Evolutionary conservation across 2,888 invertebrate species (phyloP).

Genomic region (Cephus rjabovi): DNA sequence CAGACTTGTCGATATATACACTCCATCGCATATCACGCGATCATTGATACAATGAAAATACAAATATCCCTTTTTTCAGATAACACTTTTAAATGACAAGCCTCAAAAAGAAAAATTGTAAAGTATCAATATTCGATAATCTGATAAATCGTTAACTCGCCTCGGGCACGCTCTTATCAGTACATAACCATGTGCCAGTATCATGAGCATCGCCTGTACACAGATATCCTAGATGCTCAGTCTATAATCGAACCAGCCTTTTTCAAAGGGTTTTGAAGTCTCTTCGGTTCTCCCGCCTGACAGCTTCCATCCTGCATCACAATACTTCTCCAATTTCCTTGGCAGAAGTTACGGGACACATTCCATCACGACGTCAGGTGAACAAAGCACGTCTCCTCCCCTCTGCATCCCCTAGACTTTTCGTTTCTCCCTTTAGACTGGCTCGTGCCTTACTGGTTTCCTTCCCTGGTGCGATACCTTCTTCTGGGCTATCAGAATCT

Average conservation of each 20-base stretch:
- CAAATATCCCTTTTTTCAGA: neutral
- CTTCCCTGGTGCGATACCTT: neutral
- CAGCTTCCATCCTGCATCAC: constrained; percentile 51
- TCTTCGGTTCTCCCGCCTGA: constrained; percentile 32
- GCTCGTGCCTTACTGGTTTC: neutral
- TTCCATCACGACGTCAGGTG: constrained; percentile 51
- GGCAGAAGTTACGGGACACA: constrained; percentile 53
- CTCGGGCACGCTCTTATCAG: neutral
- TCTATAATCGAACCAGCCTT: too few relatives aligned
- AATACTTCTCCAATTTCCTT: constrained; percentile 55
- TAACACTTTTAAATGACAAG: neutral
- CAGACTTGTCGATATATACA: too few relatives aligned
- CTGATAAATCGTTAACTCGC: neutral
- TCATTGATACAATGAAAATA: neutral
- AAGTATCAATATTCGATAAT: neutral
- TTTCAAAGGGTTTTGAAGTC: neutral
- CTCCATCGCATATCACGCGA: too few relatives aligned
- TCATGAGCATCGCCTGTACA: neutral
- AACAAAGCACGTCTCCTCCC: constrained; percentile 41
- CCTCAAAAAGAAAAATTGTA: neutral
- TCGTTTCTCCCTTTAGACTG: constrained; percentile 25
- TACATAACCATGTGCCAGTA: neutral
- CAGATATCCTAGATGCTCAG: too few relatives aligned
- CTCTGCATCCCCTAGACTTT: constrained; percentile 32
- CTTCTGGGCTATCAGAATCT: too few relatives aligned